These are phyloP conservation scores for Drosophila yooni DNA, from an alignment of 2,888 invertebrate species.

Conservation along the genomic window DNA sequence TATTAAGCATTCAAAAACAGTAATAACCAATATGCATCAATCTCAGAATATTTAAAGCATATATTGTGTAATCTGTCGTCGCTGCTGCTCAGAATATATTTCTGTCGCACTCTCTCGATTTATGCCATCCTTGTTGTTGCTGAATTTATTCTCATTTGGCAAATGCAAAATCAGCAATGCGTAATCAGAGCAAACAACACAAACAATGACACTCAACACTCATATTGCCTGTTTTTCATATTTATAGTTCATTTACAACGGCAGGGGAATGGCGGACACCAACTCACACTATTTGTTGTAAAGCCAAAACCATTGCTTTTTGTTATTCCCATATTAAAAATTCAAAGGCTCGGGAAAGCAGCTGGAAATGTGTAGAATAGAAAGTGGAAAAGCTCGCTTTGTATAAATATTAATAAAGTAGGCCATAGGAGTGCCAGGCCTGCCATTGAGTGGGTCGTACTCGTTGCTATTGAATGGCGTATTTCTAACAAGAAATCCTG, in stretches of 20 bases:
- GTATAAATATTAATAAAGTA: conserved; percentile 79
- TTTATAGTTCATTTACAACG: conserved; percentile 63
- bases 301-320: conserved; percentile 17
- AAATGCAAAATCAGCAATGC: conserved; percentile 59
- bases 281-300: conserved; percentile 22
- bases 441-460: conserved; percentile 44
- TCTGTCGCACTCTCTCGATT: neutral
- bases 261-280: neutral
- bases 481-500: conserved; percentile 76
- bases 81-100: conserved; percentile 1
- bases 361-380: conserved; percentile 12
- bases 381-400: conserved; percentile 49
- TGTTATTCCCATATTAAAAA: conserved; percentile 48
- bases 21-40: conserved; percentile 27
- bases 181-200: conserved; percentile 51
- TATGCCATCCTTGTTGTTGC: neutral
- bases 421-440: conserved; percentile 69
- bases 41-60: conserved; percentile 2
- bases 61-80: neutral
- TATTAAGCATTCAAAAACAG: conserved; percentile 17
- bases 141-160: conserved; percentile 37
- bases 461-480: conserved; percentile 55
- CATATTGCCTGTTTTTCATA: conserved; percentile 38
- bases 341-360: conserved; percentile 39
- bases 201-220: conserved; percentile 21